These are phyloP conservation scores for Mythimna impura DNA, from an alignment of 2,888 invertebrate species.

Conservation along the genomic window DNA sequence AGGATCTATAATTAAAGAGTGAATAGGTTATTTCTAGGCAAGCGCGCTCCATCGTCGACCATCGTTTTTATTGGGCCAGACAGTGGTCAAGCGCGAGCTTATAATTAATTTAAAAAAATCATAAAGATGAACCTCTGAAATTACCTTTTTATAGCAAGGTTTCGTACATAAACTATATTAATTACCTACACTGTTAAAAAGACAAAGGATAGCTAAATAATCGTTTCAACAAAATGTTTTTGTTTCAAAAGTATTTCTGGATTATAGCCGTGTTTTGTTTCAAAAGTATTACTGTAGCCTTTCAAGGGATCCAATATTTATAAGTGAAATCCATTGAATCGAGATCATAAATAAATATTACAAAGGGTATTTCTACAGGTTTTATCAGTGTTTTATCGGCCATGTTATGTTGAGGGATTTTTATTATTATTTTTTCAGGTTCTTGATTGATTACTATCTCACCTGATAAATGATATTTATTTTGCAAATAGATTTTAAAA, in stretches of 20 bases:
- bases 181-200: not conserved
- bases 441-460: too few relatives aligned
- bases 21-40: too few relatives aligned
- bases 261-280: not conserved
- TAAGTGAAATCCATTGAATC: not conserved
- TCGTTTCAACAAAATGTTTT: not conserved
- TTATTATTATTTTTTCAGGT: not conserved
- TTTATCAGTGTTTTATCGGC: slow-evolving; percentile 6
- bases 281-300: not conserved
- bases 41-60: too few relatives aligned
- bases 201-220: not conserved
- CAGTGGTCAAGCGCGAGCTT: too few relatives aligned
- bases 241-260: not conserved
- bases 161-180: not conserved
- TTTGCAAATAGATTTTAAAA: too few relatives aligned
- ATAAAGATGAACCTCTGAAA: not conserved
- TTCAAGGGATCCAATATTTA: slow-evolving; percentile 35
- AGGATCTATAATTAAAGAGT: too few relatives aligned
- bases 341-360: slow-evolving; percentile 30
- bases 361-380: not conserved
- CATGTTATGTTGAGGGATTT: not conserved
- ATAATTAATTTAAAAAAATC: too few relatives aligned
- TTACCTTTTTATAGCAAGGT: not conserved
- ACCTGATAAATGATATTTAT: too few relatives aligned
- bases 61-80: too few relatives aligned